Evolutionary conservation across 2,888 invertebrate genomes (phyloP).

Genomic region (Caenorhabditis sp.): DNA sequence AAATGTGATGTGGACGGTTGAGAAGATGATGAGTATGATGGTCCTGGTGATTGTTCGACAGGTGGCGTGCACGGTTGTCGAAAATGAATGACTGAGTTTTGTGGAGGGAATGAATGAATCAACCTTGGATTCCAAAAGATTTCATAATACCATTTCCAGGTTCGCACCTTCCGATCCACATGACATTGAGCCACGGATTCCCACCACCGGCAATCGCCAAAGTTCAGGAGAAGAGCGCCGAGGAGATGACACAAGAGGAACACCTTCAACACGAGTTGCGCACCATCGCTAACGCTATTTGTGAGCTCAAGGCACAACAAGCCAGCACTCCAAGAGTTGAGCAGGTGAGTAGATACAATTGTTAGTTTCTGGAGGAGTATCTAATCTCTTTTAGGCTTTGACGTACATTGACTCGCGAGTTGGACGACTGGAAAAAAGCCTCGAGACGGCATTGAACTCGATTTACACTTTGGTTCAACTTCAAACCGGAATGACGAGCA

Average conservation of each 20-base stretch:
- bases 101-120: neutral
- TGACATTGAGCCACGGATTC: constrained; percentile 70
- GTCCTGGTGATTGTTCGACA: constrained; percentile 12
- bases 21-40: constrained; percentile 2
- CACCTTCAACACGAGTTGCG: constrained; percentile 43
- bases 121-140: neutral
- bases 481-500: constrained; percentile 76
- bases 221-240: constrained; percentile 43
- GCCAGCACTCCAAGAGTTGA: constrained; percentile 34
- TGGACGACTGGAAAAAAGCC: constrained; percentile 75
- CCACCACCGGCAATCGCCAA: constrained; percentile 62
- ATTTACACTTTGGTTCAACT: constrained; percentile 77
- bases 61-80: constrained; percentile 3
- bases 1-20: constrained; percentile 41
- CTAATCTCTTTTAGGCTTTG: constrained; percentile 20
- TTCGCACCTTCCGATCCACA: constrained; percentile 66
- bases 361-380: neutral
- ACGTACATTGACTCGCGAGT: constrained; percentile 72
- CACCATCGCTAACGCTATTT: constrained; percentile 27
- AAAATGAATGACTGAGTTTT: neutral
- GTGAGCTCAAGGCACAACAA: constrained; percentile 49
- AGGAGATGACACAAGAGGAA: constrained; percentile 31
- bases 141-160: constrained; percentile 59
- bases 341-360: constrained; percentile 26
- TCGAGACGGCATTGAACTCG: constrained; percentile 77